These are phyloP conservation scores for Enteromius viviparus DNA, from an alignment of 2,797 vertebrate species.

Conservation along the genomic window DNA sequence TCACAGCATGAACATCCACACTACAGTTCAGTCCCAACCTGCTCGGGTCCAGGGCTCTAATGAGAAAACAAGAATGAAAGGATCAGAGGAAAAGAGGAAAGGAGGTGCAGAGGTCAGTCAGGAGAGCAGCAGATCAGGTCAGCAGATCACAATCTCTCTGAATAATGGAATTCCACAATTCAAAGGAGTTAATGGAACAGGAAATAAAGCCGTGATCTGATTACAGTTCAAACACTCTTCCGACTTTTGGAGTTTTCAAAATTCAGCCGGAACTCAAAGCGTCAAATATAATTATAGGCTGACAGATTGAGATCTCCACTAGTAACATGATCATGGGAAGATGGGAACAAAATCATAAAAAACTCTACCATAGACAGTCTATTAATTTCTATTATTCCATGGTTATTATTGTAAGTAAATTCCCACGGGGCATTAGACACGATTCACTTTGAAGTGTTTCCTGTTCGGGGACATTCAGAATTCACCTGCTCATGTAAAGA, in stretches of 20 bases:
- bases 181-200: constrained; percentile 34
- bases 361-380: not conserved
- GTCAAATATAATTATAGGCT: not conserved
- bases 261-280: not conserved
- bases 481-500: not conserved
- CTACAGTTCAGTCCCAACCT: constrained; percentile 63
- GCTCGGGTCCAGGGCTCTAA: constrained; percentile 69
- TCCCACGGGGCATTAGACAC: not conserved
- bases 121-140: constrained; percentile 69
- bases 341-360: not conserved
- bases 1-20: constrained; percentile 4
- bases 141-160: constrained; percentile 65
- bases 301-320: not conserved
- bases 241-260: not conserved
- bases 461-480: not conserved
- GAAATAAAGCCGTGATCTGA: constrained; percentile 22
- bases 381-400: not conserved
- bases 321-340: not conserved
- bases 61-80: constrained; percentile 67
- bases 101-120: constrained; percentile 43
- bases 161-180: constrained; percentile 45
- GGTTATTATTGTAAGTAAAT: not conserved
- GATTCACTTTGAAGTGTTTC: constrained; percentile 3
- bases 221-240: constrained; percentile 22
- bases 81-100: constrained; percentile 9